phyloP scores from a whole-genome alignment of 30 jellyfish, hydroid and myxozoan genomes.

The Chironex yamaguchii region DNA sequence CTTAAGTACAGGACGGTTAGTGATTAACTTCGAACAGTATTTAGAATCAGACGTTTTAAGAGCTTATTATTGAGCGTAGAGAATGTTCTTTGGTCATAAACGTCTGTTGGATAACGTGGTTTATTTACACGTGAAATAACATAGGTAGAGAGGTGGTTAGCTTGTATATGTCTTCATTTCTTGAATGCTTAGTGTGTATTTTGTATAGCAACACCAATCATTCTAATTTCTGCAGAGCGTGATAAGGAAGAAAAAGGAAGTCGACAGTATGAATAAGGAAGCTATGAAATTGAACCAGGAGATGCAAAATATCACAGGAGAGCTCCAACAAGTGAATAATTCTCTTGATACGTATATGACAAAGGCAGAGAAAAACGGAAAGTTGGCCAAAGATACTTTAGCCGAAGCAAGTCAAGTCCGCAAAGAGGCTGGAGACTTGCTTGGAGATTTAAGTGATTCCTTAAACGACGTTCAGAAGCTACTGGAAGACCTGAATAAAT shows the following conservation, averaged over 20 bases:
- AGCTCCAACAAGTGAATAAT: neutral
- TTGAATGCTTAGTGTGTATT: too few species aligned
- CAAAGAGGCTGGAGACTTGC: slow-evolving; percentile 38
- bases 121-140: too few species aligned
- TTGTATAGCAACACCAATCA: too few species aligned
- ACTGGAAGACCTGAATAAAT: slow-evolving; percentile 56
- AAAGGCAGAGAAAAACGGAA: slow-evolving; percentile 30
- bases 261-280: neutral
- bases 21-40: too few species aligned
- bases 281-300: neutral
- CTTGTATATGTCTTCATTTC: neutral
- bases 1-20: too few species aligned
- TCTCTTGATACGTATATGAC: slow-evolving; percentile 33
- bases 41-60: too few species aligned
- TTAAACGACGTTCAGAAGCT: slow-evolving; percentile 78
- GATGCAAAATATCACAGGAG: neutral
- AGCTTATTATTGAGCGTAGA: too few species aligned
- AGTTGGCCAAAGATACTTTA: neutral
- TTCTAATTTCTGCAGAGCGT: neutral
- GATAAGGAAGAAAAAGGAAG: neutral
- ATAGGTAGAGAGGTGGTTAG: neutral
- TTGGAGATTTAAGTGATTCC: neutral
- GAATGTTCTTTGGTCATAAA: neutral
- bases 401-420: slow-evolving; percentile 41
- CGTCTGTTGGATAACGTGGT: too few species aligned